Evolutionary conservation across 1,140 invertebrate species (phyloP), one percentile per base, ranked within the genome.

Genomic region (Brachionus paranguensis): DNA sequence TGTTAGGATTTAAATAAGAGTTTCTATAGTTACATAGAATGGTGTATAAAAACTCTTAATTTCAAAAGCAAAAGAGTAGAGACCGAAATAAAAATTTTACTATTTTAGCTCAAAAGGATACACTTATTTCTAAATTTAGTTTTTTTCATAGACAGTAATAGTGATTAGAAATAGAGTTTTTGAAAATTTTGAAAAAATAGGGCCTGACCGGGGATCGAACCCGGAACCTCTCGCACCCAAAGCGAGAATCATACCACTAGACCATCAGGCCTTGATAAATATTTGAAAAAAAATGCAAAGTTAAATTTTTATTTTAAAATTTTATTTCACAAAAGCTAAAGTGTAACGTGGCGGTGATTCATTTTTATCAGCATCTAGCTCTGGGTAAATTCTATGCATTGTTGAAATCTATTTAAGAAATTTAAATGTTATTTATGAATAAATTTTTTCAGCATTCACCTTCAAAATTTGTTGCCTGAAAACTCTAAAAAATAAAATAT

Each of bases 191-290:
- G 24, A 33, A 72, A 72, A 72, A 72, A 72, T 37, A 24, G 68
- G 68, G 68, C 68, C 68, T 72, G 41, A 72, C 68, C 68, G 68
- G 68, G 68, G 68, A 72, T 72, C 68, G 68, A 72, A 72, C 68
- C 68, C 68, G 68, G 68, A 72, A 41, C 68, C 68, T 72, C 68
- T 72, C 68, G 68, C 68, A 72, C 68, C 68, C 68, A 72, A 72
- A 72, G 68, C 68, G 68, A 72, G 68, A 72, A 72, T 72, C 68
- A 72, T 72, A 72, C 68, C 68, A 72, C 68, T 72, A 72, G 68
- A 72, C 68, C 68, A 72, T 72, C 68, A 72, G 68, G 68, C 68
- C 68, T 70, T 37, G n/a, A n/a, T 6, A 6, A 14, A 43, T 43
- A 72, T 45, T 72, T 43, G 1, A 37, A 68, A 29, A 14, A n/a